Conservation (phyloP, 2,113 vertebrate species). For the Limanda limanda region DNA sequence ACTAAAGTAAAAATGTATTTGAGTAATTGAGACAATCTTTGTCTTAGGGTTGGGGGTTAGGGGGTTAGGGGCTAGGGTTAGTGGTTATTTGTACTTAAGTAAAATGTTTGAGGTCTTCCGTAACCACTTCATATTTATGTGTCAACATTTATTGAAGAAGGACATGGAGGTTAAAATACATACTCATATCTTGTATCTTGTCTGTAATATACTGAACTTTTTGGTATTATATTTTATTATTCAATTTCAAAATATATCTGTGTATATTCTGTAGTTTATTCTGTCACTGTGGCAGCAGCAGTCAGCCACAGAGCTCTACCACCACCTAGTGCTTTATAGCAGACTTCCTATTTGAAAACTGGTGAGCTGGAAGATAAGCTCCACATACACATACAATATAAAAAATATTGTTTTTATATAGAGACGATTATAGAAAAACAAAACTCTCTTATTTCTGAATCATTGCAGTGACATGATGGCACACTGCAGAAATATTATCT, state of each 20-base stretch:
- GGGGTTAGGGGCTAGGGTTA: too few relatives aligned
- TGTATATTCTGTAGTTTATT: not conserved
- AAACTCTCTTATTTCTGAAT: not conserved
- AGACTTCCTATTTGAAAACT: not conserved
- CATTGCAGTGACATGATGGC: not conserved
- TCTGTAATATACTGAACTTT: not conserved
- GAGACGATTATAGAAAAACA: not conserved
- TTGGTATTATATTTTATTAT: not conserved
- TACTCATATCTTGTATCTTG: not conserved
- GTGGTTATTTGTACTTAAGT: too few relatives aligned
- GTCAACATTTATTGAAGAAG: not conserved
- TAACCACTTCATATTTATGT: too few relatives aligned
- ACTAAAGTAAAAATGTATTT: too few relatives aligned
- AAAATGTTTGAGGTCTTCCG: too few relatives aligned
- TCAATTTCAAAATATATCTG: not conserved
- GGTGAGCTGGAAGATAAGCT: not conserved
- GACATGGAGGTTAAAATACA: not conserved
- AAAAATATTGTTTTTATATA: not conserved
- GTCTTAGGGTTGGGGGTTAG: too few relatives aligned
- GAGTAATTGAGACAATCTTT: too few relatives aligned
- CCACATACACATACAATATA: not conserved
- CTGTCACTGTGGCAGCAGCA: not conserved
- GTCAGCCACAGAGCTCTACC: conserved; percentile 37
- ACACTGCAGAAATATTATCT: not conserved
- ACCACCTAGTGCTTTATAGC: conserved; percentile 42